Evolutionary conservation across 2,113 vertebrate species (phyloP), one percentile per base, ranked within the genome.

Genomic region (Prunella fulvescens): DNA sequence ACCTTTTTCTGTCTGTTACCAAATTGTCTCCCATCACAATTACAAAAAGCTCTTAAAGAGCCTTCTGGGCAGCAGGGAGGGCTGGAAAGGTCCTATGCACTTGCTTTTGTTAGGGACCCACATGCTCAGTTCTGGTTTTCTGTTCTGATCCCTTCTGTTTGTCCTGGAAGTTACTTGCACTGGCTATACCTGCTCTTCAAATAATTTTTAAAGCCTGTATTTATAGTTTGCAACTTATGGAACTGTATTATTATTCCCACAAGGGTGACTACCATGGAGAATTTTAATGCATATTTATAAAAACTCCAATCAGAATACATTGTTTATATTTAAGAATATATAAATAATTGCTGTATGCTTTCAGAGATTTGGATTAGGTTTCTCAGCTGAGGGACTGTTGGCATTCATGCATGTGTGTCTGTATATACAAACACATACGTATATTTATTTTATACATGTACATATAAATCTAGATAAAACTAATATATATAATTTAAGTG

Each of bases 271-370:
- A 19, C 60, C 19, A 2, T 45, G 44, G 76, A 67, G 64, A 81
- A 64, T 92, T 92, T 73, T 51, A 76, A 72, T 81, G 53, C 24
- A 6, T 92, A 91, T 92, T 93, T 84, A 81, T 95, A 69, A 72
- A 89, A 89, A 57, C 19, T 42, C 33, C 10, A 37, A 7, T 88
- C 23, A 47, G 58, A 88, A 83, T 40, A 56, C 22, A 26, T 69
- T 79, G 60, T 53, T 74, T 67, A 40, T 73, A 58, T 54, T 81
- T 74, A 39, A 53, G 47, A 91, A 62, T 54, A 60, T 61, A 44
- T 2, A 4, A 65, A 73, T 67, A 86, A 80, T n/a, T 64, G 17
- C 44, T 85, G 15, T 45, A 17, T 91, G 70, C 60, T 81, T 71
- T 88, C 44, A 84, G 76, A 81, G 16, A 66, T 53, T 80, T 77